These are phyloP conservation scores for Perccottus glenii DNA, from an alignment of 2,113 vertebrate genomes.

Conservation along the genomic window DNA sequence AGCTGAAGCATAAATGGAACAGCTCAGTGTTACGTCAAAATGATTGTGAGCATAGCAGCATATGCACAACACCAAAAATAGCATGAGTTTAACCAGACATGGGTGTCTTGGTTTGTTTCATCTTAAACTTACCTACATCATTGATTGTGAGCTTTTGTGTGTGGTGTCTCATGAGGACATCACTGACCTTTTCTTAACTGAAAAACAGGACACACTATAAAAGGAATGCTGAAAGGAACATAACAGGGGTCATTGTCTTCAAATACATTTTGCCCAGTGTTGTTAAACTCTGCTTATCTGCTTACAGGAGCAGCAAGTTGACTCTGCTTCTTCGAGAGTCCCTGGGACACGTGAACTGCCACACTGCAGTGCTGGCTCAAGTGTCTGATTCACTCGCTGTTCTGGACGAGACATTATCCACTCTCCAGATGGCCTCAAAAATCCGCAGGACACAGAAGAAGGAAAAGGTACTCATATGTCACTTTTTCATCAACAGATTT, in stretches of 20 bases:
- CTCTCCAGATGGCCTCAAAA: slow-evolving; percentile 90
- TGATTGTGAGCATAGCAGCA: no score
- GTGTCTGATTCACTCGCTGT: slow-evolving; percentile 83
- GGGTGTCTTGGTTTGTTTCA: no score
- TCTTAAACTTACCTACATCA: no score
- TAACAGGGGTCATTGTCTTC: not conserved
- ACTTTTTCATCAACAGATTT: not conserved
- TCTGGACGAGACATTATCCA: slow-evolving; percentile 89
- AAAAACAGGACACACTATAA: no score
- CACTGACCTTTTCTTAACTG: no score
- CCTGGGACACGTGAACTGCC: slow-evolving; percentile 90
- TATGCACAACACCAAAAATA: no score
- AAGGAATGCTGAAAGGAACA: not conserved
- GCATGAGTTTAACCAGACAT: no score
- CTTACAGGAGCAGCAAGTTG: slow-evolving; percentile 93
- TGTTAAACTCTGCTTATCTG: slow-evolving; percentile 12
- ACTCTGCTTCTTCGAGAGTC: slow-evolving; percentile 94
- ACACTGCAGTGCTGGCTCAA: slow-evolving; percentile 92
- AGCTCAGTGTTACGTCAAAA: no score
- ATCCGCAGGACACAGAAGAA: slow-evolving; percentile 94
- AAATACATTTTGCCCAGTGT: not conserved
- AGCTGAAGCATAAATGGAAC: no score
- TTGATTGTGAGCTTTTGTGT: no score
- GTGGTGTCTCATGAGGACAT: no score
- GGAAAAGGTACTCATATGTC: slow-evolving; percentile 84